Conservation (phyloP, 2,888 invertebrate species). For the Steinernema scapterisci region DNA sequence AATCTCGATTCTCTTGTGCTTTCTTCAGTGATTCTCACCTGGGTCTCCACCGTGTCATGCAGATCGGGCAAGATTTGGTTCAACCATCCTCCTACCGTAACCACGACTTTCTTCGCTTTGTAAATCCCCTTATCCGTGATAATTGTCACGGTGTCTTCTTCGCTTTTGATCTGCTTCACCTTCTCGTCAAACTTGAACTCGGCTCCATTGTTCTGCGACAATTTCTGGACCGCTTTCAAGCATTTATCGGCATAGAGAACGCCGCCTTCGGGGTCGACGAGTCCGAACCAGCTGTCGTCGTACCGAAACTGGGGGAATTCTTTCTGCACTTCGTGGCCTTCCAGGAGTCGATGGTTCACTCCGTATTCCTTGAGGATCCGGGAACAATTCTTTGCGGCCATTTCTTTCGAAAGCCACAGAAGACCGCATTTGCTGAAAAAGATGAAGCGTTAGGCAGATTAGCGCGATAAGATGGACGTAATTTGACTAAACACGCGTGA, state of each 20-base stretch:
- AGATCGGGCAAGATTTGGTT: slow-evolving; percentile 3
- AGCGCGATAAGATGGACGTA: too few species aligned
- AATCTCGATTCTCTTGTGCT: neutral
- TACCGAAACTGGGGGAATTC: slow-evolving; percentile 45
- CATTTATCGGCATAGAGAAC: slow-evolving; percentile 53
- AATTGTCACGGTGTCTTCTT: neutral
- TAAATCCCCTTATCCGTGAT: neutral
- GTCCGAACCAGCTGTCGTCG: slow-evolving; percentile 43
- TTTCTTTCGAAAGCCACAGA: neutral
- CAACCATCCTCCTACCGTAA: slow-evolving; percentile 3
- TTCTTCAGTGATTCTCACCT: neutral
- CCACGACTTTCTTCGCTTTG: neutral
- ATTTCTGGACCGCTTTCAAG: slow-evolving; percentile 47
- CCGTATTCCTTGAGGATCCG: neutral
- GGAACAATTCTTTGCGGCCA: neutral
- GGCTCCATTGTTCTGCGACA: neutral
- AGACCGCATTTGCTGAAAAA: neutral
- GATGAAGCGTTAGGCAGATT: neutral
- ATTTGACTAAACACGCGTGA: too few species aligned
- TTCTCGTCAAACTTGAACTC: neutral
- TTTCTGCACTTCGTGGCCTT: neutral
- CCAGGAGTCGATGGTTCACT: neutral
- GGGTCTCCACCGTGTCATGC: neutral
- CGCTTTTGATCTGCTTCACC: neutral
- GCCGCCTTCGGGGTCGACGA: slow-evolving; percentile 54